A percentile compares a stretch with the other conserved stretches of the same genome.
Evolutionary conservation across 2,797 vertebrate species (phyloP).

Genomic region (Pseudomugil gertrudae): DNA sequence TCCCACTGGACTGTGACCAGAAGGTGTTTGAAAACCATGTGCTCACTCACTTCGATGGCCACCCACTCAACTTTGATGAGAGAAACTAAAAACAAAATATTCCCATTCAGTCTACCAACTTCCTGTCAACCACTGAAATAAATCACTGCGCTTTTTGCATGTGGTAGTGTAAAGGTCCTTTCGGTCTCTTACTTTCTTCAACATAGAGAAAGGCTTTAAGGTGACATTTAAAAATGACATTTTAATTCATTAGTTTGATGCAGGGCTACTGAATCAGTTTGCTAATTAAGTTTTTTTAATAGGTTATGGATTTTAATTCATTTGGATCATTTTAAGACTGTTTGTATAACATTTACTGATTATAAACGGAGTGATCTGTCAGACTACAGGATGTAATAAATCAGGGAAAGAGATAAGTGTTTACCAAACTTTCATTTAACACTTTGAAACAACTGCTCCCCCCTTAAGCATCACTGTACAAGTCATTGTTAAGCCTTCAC

Average conservation of each 20-base stretch:
- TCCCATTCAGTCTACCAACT: slow-evolving; percentile 41
- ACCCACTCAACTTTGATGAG: slow-evolving; percentile 90
- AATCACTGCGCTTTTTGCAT: slow-evolving; percentile 72
- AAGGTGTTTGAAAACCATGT: slow-evolving; percentile 95
- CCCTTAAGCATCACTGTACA: slow-evolving; percentile 55
- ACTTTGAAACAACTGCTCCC: slow-evolving; percentile 55
- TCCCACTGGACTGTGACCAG: slow-evolving; percentile 96
- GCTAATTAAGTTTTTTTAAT: slow-evolving; percentile 45
- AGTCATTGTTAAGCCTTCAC: slow-evolving; percentile 59
- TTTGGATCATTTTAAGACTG: slow-evolving; percentile 50
- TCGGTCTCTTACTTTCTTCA: slow-evolving; percentile 64
- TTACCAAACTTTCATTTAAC: slow-evolving; percentile 72
- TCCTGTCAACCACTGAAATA: slow-evolving; percentile 60
- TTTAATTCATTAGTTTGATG: slow-evolving; percentile 47
- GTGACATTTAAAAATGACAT: slow-evolving; percentile 50
- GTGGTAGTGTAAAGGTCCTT: slow-evolving; percentile 72
- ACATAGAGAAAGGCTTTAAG: slow-evolving; percentile 54
- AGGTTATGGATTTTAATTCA: slow-evolving; percentile 40
- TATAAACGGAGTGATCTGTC: slow-evolving; percentile 54
- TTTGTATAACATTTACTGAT: slow-evolving; percentile 23
- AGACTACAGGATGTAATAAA: slow-evolving; percentile 56
- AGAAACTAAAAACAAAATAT: slow-evolving; percentile 15
- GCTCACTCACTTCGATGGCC: slow-evolving; percentile 94
- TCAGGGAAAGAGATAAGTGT: slow-evolving; percentile 79
- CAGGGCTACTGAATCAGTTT: slow-evolving; percentile 55